phyloP scores from a whole-genome alignment of 1,140 invertebrate genomes.

The Prorops nasuta region DNA sequence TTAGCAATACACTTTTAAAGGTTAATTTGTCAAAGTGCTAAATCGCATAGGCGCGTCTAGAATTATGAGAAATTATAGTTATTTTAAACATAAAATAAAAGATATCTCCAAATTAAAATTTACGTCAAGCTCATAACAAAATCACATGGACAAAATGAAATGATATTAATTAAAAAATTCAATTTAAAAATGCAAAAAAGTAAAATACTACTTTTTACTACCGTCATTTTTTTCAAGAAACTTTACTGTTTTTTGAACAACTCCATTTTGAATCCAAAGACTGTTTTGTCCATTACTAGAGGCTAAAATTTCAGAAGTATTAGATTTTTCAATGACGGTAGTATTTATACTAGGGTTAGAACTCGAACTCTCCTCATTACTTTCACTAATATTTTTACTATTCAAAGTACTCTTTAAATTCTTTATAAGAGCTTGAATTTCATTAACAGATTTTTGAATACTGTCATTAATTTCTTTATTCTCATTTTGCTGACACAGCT shows the following conservation, averaged over 20 bases:
- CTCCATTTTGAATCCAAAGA: neutral
- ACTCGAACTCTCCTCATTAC: slow-evolving; percentile 16
- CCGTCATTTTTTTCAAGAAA: slow-evolving; percentile 21
- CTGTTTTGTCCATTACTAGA: neutral
- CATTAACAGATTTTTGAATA: slow-evolving; percentile 37
- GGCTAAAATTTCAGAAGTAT: slow-evolving; percentile 7
- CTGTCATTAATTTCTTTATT: slow-evolving; percentile 26
- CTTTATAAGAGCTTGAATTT: slow-evolving; percentile 33
- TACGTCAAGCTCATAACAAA: no score
- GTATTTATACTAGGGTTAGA: slow-evolving; percentile 18
- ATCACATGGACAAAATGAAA: no score
- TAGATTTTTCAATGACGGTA: slow-evolving; percentile 24
- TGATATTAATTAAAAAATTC: slow-evolving; percentile 1
- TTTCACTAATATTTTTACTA: slow-evolving; percentile 20
- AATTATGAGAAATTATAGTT: no score
- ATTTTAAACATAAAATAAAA: no score
- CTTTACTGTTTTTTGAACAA: slow-evolving; percentile 34
- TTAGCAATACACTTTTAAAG: no score
- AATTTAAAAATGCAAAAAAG: slow-evolving; percentile 12
- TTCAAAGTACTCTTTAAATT: slow-evolving; percentile 27
- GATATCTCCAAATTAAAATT: no score
- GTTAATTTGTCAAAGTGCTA: no score
- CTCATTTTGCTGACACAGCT: slow-evolving; percentile 38
- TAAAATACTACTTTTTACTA: slow-evolving; percentile 5
- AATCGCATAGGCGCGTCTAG: no score